Conservation (phyloP, 2,888 invertebrate genomes). For the Melinaea marsaeus region DNA sequence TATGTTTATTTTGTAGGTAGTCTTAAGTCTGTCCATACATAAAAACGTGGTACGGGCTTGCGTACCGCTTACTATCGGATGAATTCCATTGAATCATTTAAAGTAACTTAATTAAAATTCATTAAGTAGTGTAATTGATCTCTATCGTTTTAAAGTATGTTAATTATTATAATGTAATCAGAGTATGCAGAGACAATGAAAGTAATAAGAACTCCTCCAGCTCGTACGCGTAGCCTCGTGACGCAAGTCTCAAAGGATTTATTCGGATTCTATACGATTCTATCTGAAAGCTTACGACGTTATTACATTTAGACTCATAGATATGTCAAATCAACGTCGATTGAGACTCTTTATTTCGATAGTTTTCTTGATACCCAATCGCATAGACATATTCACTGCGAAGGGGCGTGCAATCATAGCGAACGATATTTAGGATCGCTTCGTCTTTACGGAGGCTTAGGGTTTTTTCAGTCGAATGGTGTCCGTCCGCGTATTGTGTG, state of each 20-base stretch:
- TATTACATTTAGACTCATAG: conserved; percentile 40
- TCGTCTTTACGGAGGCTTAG: conserved; percentile 19
- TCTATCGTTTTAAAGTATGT: neutral
- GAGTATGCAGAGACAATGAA: conserved; percentile 29
- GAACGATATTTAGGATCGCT: conserved; percentile 18
- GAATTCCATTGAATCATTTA: too few species aligned
- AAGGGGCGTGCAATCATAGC: conserved; percentile 25
- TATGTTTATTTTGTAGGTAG: too few species aligned
- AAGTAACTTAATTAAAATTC: too few species aligned
- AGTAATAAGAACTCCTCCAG: conserved; percentile 42
- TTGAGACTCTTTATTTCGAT: conserved; percentile 39
- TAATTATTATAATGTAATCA: neutral
- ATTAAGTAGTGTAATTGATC: too few species aligned
- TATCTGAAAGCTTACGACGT: conserved; percentile 36
- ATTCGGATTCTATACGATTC: conserved; percentile 42
- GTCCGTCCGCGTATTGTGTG: conserved; percentile 22
- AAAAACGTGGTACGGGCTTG: too few species aligned
- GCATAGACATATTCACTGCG: conserved; percentile 31
- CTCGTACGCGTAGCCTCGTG: conserved; percentile 47
- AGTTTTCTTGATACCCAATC: conserved; percentile 34
- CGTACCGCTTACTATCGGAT: too few species aligned
- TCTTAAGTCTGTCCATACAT: too few species aligned
- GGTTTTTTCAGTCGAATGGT: conserved; percentile 27
- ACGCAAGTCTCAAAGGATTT: conserved; percentile 52
- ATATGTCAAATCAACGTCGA: conserved; percentile 40